These are phyloP conservation scores for Corythornis cristatus DNA, from an alignment of 2,113 vertebrate species.

Conservation along the genomic window DNA sequence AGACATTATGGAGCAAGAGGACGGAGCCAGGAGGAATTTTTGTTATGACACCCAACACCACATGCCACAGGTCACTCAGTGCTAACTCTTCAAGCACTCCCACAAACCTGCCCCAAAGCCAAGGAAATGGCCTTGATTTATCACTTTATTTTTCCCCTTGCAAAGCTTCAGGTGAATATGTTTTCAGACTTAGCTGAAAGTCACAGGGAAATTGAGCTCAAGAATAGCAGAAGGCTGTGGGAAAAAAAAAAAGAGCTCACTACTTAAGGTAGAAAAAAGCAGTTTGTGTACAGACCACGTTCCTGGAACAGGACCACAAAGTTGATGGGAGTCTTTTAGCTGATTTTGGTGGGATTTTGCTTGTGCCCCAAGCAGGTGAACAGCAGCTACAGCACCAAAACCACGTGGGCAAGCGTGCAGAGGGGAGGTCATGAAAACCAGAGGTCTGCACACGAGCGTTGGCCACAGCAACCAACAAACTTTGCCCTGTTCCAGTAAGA, in stretches of 20 bases:
- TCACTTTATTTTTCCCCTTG: not conserved
- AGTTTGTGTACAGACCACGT: accelerated
- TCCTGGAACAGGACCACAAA: not conserved
- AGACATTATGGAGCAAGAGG: not conserved
- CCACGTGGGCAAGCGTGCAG: not conserved
- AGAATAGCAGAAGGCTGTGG: not conserved
- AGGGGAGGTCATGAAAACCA: not conserved
- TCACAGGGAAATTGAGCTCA: not conserved
- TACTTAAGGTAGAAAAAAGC: not conserved
- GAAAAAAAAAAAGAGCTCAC: not conserved
- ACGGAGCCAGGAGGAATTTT: conserved; percentile 13
- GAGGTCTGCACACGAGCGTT: accelerated
- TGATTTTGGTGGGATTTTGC: not conserved
- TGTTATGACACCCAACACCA: not conserved
- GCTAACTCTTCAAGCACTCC: not conserved
- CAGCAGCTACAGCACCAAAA: not conserved
- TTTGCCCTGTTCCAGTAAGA: not conserved
- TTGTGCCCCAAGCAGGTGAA: not conserved
- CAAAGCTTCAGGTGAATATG: not conserved
- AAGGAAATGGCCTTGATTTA: not conserved
- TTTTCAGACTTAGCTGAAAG: not conserved
- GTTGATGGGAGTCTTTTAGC: not conserved
- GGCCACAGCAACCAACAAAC: not conserved
- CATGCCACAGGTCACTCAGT: not conserved
- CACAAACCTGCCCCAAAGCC: not conserved